These are phyloP conservation scores for Horisme vitalbata DNA, from an alignment of 2,888 invertebrate species.

Conservation along the genomic window DNA sequence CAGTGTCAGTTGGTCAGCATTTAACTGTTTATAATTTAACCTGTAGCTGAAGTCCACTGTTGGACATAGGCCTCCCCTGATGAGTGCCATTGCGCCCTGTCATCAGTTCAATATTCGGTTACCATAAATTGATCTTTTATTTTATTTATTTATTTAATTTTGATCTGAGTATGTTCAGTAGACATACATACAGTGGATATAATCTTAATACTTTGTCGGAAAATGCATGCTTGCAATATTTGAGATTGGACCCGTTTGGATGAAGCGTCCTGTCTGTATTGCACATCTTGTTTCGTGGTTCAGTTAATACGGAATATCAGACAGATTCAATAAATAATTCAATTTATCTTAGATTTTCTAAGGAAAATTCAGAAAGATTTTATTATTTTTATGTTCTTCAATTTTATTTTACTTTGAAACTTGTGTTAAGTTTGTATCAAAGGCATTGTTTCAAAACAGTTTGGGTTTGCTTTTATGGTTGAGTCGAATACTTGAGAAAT, in stretches of 20 bases:
- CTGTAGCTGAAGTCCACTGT: too few relatives aligned
- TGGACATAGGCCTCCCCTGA: too few relatives aligned
- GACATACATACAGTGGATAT: too few relatives aligned
- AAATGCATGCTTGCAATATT: background rate
- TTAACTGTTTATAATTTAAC: too few relatives aligned
- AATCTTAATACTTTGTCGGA: too few relatives aligned
- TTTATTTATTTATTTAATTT: too few relatives aligned
- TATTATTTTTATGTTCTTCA: slow-evolving; percentile 6
- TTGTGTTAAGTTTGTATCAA: slow-evolving; percentile 5
- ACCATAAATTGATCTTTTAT: too few relatives aligned
- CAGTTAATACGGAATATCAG: slow-evolving; percentile 11
- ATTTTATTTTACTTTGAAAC: slow-evolving; percentile 6
- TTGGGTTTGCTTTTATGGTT: background rate
- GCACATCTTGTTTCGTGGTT: slow-evolving; percentile 15
- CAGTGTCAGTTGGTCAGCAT: too few relatives aligned
- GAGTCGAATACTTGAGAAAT: background rate
- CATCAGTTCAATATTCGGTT: too few relatives aligned
- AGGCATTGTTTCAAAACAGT: background rate
- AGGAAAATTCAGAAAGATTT: slow-evolving; percentile 9
- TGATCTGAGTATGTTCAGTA: too few relatives aligned
- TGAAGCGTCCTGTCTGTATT: background rate
- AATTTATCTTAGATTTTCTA: slow-evolving; percentile 9
- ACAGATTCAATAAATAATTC: slow-evolving; percentile 12
- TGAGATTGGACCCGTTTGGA: slow-evolving; percentile 1
- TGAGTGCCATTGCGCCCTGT: too few relatives aligned